These are phyloP conservation scores for Homarus gammarus DNA, from an alignment of 2,888 invertebrate genomes.

Conservation along the genomic window DNA sequence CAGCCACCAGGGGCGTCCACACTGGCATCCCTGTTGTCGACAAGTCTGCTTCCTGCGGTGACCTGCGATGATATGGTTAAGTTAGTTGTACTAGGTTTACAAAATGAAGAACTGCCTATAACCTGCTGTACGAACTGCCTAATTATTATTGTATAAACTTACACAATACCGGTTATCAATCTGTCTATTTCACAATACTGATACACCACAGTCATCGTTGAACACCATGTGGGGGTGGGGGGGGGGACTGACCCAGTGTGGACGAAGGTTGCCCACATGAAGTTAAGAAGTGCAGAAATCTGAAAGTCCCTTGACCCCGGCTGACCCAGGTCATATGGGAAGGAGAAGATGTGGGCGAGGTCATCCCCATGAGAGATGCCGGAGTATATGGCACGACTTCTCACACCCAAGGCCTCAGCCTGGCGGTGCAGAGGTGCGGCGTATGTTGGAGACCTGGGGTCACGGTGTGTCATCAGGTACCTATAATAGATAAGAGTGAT, in stretches of 20 bases:
- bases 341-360: constrained; percentile 65
- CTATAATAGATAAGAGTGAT: constrained; percentile 12
- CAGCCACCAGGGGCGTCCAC: constrained; percentile 67
- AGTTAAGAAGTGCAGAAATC: constrained; percentile 47
- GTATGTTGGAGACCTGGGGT: constrained; percentile 58
- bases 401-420: constrained; percentile 52
- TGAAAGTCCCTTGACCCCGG: constrained; percentile 33
- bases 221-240: too few relatives aligned
- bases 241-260: constrained; percentile 46
- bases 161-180: too few relatives aligned
- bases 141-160: too few relatives aligned
- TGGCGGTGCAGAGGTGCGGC: constrained; percentile 55
- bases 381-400: constrained; percentile 11
- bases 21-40: constrained; percentile 22
- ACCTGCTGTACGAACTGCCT: too few relatives aligned
- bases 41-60: constrained; percentile 28
- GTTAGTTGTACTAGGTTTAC: too few relatives aligned
- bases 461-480: constrained; percentile 73
- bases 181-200: too few relatives aligned
- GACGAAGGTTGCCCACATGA: constrained; percentile 55
- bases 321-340: constrained; percentile 44
- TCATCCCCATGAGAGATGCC: constrained; percentile 74
- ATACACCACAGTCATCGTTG: too few relatives aligned
- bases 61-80: constrained; percentile 23
- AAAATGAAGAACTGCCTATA: too few relatives aligned